Percentiles rank a stretch among this genome's conserved stretches.
Conservation (phyloP, 2,113 vertebrate species). For the Mionectes macconnelli region DNA sequence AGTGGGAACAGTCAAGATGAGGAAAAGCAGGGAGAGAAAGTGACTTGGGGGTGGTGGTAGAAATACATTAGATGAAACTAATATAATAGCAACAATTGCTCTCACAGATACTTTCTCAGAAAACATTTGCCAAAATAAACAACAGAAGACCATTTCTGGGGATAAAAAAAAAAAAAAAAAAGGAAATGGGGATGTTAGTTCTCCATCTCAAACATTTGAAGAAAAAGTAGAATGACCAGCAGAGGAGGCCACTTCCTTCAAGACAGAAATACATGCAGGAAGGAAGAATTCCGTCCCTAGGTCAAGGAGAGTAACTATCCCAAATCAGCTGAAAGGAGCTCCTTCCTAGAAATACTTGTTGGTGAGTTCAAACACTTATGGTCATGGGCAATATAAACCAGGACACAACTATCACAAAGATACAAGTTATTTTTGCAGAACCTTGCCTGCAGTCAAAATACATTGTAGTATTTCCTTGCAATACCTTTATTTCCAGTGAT, state of each 20-base stretch:
- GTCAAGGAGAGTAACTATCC: not conserved
- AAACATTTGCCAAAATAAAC: conserved; percentile 17
- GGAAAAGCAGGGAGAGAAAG: not conserved
- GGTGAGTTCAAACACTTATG: not conserved
- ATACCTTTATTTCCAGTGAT: not conserved
- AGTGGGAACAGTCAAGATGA: not conserved
- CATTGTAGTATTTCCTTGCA: not conserved
- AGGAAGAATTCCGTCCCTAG: not conserved
- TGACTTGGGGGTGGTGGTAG: not conserved
- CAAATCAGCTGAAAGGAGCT: not conserved
- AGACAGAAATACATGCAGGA: not conserved
- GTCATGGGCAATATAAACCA: not conserved
- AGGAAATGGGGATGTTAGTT: not conserved
- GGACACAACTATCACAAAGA: not conserved
- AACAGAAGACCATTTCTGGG: not conserved
- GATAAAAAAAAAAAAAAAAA: not conserved
- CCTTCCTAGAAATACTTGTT: not conserved
- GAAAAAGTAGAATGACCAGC: not conserved
- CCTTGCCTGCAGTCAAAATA: not conserved
- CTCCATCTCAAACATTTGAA: not conserved
- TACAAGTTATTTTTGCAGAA: not conserved
- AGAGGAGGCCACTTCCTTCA: conserved; percentile 26
- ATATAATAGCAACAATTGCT: not conserved
- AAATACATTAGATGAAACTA: not conserved
- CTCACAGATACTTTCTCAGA: not conserved